phyloP scores from a whole-genome alignment of 2,113 vertebrate genomes.

The Ameiurus melas region DNA sequence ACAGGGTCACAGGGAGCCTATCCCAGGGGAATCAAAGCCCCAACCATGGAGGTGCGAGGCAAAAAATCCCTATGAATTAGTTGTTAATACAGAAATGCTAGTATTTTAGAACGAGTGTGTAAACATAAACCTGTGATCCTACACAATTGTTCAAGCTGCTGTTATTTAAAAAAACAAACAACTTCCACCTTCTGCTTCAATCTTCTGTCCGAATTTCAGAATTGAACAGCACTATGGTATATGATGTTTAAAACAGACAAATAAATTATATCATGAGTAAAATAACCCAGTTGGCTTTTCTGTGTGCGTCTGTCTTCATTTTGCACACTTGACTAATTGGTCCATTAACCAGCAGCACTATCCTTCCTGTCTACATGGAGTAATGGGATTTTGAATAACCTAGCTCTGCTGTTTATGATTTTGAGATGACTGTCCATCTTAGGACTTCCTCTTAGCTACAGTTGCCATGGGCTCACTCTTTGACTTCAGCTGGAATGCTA shows the following conservation, averaged over 20 bases:
- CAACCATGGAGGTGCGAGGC: too few relatives aligned
- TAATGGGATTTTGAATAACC: constrained; percentile 8
- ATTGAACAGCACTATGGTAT: neutral
- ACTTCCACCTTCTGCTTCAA: neutral
- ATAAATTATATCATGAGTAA: neutral
- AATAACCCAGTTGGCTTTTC: neutral
- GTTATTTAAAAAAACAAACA: too few relatives aligned
- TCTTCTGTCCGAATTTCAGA: neutral
- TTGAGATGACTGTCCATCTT: constrained; percentile 1
- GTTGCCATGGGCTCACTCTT: constrained; percentile 50
- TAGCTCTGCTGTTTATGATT: neutral
- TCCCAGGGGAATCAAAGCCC: too few relatives aligned
- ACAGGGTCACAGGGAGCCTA: too few relatives aligned
- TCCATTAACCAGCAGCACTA: neutral
- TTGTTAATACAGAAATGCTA: neutral
- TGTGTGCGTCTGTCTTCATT: neutral
- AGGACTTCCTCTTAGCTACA: constrained; percentile 42
- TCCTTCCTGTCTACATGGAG: neutral
- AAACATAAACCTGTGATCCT: neutral
- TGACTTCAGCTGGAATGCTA: constrained; percentile 38
- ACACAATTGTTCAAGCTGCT: neutral
- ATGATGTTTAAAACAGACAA: neutral
- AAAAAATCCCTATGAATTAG: neutral
- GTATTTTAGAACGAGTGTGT: neutral
- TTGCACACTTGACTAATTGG: neutral